Conservation (phyloP, 2,888 invertebrate genomes). For the Leptinotarsa rubiginosa region DNA sequence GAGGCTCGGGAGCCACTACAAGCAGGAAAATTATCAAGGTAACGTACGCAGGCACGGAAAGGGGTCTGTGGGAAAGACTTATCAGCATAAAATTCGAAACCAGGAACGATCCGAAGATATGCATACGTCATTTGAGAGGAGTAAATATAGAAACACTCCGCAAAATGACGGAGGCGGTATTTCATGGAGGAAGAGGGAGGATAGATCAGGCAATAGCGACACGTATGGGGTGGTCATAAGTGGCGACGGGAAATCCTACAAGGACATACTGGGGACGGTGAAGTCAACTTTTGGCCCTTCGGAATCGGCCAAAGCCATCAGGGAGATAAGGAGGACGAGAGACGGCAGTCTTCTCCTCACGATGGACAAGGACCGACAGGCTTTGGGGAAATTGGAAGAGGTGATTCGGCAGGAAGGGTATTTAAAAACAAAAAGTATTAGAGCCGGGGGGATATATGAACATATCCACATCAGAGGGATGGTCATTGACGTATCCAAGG, state of each 20-base stretch:
- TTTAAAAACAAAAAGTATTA: not conserved
- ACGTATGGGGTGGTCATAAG: not conserved
- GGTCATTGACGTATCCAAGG: not conserved
- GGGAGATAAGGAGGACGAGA: slow-evolving; percentile 11
- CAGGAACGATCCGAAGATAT: not conserved
- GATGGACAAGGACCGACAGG: not conserved
- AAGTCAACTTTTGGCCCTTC: not conserved
- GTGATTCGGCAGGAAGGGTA: not conserved
- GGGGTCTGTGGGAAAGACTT: not conserved
- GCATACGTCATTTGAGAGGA: not conserved
- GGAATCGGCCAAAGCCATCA: slow-evolving; percentile 1
- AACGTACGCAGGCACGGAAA: not conserved
- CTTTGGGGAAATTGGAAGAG: not conserved
- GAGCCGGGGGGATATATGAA: not conserved
- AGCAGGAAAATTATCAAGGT: slow-evolving; percentile 5
- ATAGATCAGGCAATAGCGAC: not conserved
- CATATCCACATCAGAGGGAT: slow-evolving; percentile 7
- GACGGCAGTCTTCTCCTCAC: slow-evolving; percentile 9
- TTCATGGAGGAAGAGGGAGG: not conserved
- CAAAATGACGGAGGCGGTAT: not conserved
- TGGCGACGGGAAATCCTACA: not conserved
- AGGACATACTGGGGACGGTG: not conserved
- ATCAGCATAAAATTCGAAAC: not conserved
- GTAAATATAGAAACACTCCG: not conserved
- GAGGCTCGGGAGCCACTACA: not conserved